Conservation (phyloP, 2,888 invertebrate genomes). For the Odontothrips loti region DNA sequence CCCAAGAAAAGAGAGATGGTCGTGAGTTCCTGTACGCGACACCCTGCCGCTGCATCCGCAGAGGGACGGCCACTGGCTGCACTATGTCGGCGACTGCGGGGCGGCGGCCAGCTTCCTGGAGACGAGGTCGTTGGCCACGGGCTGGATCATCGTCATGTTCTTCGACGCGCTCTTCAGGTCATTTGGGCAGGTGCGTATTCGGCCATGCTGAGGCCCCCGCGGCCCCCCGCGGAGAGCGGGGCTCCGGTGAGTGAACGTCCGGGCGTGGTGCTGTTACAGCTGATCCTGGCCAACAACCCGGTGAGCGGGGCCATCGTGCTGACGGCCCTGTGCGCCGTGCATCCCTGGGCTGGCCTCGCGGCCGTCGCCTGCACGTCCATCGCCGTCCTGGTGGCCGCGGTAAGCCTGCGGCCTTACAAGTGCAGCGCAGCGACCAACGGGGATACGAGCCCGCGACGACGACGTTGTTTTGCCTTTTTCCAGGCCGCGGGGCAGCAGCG, state of each 20-base stretch:
- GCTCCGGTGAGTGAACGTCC: not conserved
- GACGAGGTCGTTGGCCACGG: conserved; percentile 25
- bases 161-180: conserved; percentile 40
- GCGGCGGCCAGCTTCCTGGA: conserved; percentile 29
- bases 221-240: not conserved
- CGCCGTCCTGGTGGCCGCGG: conserved; percentile 32
- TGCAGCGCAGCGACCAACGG: not conserved
- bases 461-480: not conserved
- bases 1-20: not conserved
- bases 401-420: too few species aligned
- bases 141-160: conserved; percentile 40
- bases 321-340: conserved; percentile 40
- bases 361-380: conserved; percentile 37
- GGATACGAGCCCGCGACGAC: not conserved
- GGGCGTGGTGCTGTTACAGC: not conserved
- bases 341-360: conserved; percentile 40
- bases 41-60: not conserved
- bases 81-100: conserved; percentile 34
- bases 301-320: conserved; percentile 41
- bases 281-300: conserved; percentile 43
- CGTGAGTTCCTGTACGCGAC: not conserved
- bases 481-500: conserved; percentile 12
- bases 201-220: not conserved
- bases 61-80: conserved; percentile 32
- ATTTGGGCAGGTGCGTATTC: conserved; percentile 38